Evolutionary conservation across 2,113 vertebrate genomes (phyloP), one percentile per base, ranked within the genome.

Genomic region (Hoplias malabaricus): DNA sequence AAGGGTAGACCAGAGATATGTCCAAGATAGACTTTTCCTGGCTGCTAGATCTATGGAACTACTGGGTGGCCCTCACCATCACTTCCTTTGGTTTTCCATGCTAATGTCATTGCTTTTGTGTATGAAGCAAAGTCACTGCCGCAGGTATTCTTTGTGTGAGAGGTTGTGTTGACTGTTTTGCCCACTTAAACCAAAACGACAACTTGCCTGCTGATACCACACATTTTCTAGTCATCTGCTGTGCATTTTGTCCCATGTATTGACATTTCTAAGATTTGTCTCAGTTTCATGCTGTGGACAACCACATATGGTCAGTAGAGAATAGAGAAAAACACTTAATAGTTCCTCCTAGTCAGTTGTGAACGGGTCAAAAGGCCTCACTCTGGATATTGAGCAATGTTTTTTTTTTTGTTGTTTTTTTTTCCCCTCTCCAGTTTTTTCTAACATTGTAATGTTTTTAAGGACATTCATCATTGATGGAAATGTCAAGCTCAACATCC

Each of bases 11-110:
- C 84, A 65, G 84, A 61, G 80, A 88, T 85, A 88, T 83, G 73
- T 91, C 91, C 92, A 92, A 90, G 81, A 90, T 87, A 91, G 84
- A 89, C 88, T 91, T 89, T 91, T 85, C 78, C 82, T 78, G 84
- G 86, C 82, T 87, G 81, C 80, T 78, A 88, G 84, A 81, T 80
- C 87, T 80, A 75, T 63, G 83, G 85, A 88, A 89, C 88, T 63
- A 86, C 77, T 93, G 91, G 92, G 92, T 93, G 91, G 92, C 86
- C 91, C 79, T 74, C 70, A 83, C 83, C 84, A 80, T 34, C 69
- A 82, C 85, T 91, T 92, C 89, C 89, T 91, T 75, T 88, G 87
- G 88, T 92, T 89, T 91, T 85, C 84, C 46, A 92, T 90, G 87
- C 87, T 90, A 91, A 90, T 90, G 87, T 87, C 88, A 81, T 90